A percentile compares a stretch with the other conserved stretches of the same genome.
Conservation (phyloP, 2,797 vertebrate species). For the Loriculus beryllinus region DNA sequence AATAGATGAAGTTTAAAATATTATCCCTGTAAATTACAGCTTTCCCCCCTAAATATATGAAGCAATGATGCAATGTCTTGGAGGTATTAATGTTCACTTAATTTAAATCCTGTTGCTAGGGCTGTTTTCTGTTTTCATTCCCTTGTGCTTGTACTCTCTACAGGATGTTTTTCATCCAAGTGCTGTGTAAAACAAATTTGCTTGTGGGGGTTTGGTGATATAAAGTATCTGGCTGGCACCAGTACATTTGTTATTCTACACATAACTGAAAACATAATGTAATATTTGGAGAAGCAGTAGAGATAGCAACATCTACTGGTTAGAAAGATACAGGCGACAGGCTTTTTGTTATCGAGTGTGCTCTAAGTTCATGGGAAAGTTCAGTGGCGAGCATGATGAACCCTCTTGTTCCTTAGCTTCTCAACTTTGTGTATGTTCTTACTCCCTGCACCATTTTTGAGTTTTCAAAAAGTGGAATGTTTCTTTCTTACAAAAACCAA, state of each 20-base stretch:
- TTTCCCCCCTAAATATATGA: conserved; percentile 32
- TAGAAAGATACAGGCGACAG: neutral
- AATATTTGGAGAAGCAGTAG: conserved; percentile 1
- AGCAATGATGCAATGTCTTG: conserved; percentile 47
- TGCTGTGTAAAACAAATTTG: conserved; percentile 65
- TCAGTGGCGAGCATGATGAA: neutral
- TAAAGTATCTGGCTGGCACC: conserved; percentile 45
- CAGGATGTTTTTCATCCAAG: conserved; percentile 50
- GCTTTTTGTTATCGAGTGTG: neutral
- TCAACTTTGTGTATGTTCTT: neutral
- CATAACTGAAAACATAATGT: conserved; percentile 2
- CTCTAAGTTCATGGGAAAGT: neutral
- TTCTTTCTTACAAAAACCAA: neutral
- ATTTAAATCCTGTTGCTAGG: conserved; percentile 63
- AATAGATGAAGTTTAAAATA: conserved; percentile 51
- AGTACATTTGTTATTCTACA: conserved; percentile 29
- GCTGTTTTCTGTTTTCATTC: conserved; percentile 48
- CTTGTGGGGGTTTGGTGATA: conserved; percentile 52
- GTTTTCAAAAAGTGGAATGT: neutral
- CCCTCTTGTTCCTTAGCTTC: neutral
- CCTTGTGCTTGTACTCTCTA: conserved; percentile 28
- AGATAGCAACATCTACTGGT: conserved; percentile 21
- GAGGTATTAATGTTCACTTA: conserved; percentile 65
- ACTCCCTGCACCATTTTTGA: neutral
- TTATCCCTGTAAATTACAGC: conserved; percentile 46